Percentiles rank a stretch among this genome's conserved stretches.
phyloP scores from a whole-genome alignment of 2,113 vertebrate genomes.

The Eleginops maclovinus region DNA sequence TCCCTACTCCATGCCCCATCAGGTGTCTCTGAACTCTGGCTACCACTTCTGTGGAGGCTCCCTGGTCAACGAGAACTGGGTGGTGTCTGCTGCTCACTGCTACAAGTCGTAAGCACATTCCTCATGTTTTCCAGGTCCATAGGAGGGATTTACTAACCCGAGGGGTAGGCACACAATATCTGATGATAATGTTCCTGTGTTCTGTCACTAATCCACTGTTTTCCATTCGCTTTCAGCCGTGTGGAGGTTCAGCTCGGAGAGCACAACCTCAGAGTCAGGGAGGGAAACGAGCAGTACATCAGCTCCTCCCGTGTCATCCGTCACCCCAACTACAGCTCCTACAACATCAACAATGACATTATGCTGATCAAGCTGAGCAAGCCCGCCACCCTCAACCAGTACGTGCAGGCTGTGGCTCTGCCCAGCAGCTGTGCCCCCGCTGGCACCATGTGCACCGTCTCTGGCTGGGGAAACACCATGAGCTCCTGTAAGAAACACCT shows the following conservation, averaged over 20 bases:
- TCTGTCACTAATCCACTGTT: neutral
- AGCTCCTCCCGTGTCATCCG: slow-evolving; percentile 62
- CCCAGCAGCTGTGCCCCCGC: slow-evolving; percentile 75
- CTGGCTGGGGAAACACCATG: slow-evolving; percentile 86
- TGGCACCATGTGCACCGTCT: slow-evolving; percentile 85
- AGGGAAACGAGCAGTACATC: slow-evolving; percentile 78
- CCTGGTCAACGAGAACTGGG: slow-evolving; percentile 45
- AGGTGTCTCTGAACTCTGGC: slow-evolving; percentile 78
- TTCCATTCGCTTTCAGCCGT: slow-evolving; percentile 44
- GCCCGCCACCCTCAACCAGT: slow-evolving; percentile 29
- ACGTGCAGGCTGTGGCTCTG: slow-evolving; percentile 41
- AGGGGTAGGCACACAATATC: neutral
- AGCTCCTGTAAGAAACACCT: slow-evolving; percentile 56
- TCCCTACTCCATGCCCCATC: slow-evolving; percentile 68
- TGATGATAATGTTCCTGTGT: neutral
- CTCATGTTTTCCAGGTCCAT: too few species aligned
- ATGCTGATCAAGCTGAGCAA: slow-evolving; percentile 85
- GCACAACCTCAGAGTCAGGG: slow-evolving; percentile 71
- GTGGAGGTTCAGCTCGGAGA: slow-evolving; percentile 81
- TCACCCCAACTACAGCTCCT: slow-evolving; percentile 77
- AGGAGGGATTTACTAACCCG: too few species aligned
- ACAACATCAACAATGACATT: slow-evolving; percentile 84
- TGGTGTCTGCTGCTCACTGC: slow-evolving; percentile 82
- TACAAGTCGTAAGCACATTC: slow-evolving; percentile 65
- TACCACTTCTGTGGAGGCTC: slow-evolving; percentile 83